These are phyloP conservation scores for Orussus abietinus DNA, from an alignment of 1,140 invertebrate genomes.

Conservation along the genomic window DNA sequence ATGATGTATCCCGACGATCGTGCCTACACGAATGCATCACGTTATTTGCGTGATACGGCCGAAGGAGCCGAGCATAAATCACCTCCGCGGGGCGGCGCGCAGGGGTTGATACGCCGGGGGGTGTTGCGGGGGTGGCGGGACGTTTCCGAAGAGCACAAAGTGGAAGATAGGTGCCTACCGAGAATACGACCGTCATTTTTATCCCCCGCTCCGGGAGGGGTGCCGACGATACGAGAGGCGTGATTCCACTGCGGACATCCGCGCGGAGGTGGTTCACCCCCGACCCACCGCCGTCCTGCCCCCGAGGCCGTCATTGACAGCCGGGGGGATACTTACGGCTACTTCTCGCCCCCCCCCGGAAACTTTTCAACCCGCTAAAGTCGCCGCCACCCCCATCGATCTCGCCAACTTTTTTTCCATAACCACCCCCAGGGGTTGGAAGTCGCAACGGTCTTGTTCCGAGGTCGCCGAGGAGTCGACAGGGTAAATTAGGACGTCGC, in stretches of 20 bases:
- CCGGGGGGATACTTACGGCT: neutral
- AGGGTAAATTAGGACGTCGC: too few relatives aligned
- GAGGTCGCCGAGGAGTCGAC: too few relatives aligned
- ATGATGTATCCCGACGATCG: slow-evolving; percentile 8
- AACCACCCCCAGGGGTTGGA: too few relatives aligned
- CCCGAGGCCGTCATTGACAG: neutral
- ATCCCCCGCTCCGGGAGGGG: neutral
- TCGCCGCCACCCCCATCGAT: too few relatives aligned
- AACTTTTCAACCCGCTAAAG: too few relatives aligned
- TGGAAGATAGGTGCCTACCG: neutral
- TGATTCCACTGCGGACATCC: neutral
- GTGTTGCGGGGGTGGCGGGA: too few relatives aligned
- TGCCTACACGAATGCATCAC: slow-evolving; percentile 7
- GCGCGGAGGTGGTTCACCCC: too few relatives aligned
- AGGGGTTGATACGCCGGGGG: too few relatives aligned
- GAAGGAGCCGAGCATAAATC: slow-evolving; percentile 7
- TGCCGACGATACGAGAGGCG: slow-evolving; percentile 1
- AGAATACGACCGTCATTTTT: neutral
- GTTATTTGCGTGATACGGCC: slow-evolving; percentile 11
- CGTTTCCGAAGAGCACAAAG: neutral
- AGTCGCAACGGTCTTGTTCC: too few relatives aligned
- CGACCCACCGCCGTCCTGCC: too few relatives aligned
- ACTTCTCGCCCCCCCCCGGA: too few relatives aligned
- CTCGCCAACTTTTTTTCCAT: too few relatives aligned
- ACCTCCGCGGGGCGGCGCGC: slow-evolving; percentile 1